Conservation (phyloP, 2,797 vertebrate genomes). For the Intellagama lesueurii region DNA sequence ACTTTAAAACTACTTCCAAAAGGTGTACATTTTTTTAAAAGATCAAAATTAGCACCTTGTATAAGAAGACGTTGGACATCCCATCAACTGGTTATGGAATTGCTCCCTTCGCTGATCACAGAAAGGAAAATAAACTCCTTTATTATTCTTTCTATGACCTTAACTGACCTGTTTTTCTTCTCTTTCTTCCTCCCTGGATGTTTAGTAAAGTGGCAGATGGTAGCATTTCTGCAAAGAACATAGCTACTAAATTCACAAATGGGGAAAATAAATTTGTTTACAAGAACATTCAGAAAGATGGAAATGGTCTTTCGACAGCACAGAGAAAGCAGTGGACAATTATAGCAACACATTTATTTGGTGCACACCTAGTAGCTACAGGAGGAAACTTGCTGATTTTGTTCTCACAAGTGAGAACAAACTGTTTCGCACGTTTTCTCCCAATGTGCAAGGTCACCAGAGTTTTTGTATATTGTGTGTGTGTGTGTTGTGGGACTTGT, state of each 20-base stretch:
- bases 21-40: constrained; percentile 48
- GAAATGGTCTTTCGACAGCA: constrained; percentile 9
- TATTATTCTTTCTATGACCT: constrained; percentile 52
- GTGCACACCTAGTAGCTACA: too few species aligned
- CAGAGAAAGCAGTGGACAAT: constrained; percentile 19
- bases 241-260: constrained; percentile 48
- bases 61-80: constrained; percentile 68
- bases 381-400: too few species aligned
- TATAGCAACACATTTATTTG: not conserved
- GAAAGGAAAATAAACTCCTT: constrained; percentile 67
- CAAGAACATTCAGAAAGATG: constrained; percentile 36
- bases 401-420: too few species aligned
- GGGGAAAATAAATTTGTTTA: constrained; percentile 56
- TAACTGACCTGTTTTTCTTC: constrained; percentile 53
- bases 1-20: constrained; percentile 38
- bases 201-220: constrained; percentile 64
- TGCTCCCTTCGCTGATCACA: constrained; percentile 65
- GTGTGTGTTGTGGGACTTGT: too few species aligned
- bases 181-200: constrained; percentile 54
- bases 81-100: constrained; percentile 63
- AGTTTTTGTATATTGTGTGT: too few species aligned
- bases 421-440: too few species aligned
- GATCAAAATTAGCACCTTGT: constrained; percentile 63
- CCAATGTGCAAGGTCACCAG: too few species aligned
- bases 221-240: constrained; percentile 52